These are phyloP conservation scores for Phyllopteryx taeniolatus DNA, from an alignment of 2,113 vertebrate species.

Conservation along the genomic window DNA sequence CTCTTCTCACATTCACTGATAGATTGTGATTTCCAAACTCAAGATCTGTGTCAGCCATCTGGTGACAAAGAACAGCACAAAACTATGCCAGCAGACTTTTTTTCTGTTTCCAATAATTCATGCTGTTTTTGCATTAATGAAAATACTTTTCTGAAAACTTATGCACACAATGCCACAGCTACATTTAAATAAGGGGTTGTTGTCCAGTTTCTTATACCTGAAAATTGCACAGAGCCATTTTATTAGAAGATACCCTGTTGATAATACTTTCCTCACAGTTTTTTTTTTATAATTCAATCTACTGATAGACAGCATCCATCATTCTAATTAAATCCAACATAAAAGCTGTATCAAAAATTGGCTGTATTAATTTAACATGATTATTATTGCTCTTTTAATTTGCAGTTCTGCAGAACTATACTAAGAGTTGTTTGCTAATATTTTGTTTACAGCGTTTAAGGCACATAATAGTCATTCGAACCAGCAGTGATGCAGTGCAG, in stretches of 20 bases:
- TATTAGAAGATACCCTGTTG: background rate
- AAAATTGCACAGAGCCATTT: background rate
- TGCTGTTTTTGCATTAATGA: slow-evolving; percentile 43
- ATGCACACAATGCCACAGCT: background rate
- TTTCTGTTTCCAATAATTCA: slow-evolving; percentile 58
- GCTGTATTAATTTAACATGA: background rate
- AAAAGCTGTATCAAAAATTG: background rate
- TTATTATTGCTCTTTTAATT: background rate
- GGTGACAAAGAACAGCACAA: slow-evolving; percentile 46
- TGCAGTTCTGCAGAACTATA: background rate
- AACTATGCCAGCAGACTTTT: slow-evolving; percentile 43
- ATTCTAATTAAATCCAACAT: background rate
- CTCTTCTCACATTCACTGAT: slow-evolving; percentile 41
- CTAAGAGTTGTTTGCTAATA: background rate
- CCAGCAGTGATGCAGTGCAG: no score
- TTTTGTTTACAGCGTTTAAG: background rate
- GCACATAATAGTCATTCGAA: no score
- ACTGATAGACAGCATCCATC: background rate
- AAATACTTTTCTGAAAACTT: background rate
- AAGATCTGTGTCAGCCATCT: slow-evolving; percentile 68
- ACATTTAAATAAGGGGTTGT: background rate
- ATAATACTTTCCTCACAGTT: background rate
- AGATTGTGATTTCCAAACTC: slow-evolving; percentile 60
- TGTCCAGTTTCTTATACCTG: background rate
- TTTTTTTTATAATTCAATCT: background rate